Base-by-base conservation (phyloP, 2,888 invertebrate genomes). In the Eupithecia inturbata region DNA sequence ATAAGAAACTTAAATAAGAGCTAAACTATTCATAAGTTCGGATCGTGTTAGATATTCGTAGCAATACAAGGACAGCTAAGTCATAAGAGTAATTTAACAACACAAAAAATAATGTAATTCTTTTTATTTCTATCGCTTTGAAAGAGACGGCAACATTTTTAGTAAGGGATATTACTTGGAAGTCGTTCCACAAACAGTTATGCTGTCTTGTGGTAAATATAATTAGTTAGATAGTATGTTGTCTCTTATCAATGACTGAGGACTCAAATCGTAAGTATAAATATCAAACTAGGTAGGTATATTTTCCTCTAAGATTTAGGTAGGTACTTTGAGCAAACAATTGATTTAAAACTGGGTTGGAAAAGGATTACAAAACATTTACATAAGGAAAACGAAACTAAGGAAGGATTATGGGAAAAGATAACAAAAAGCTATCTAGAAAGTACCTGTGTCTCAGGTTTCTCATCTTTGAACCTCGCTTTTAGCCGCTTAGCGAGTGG, bases 401-500 rank as follows among this genome's bases (percentile, higher is more conserved):
- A 53, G 53, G 53, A 53, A 53, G 53, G 22, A 53, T 53, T 53
- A 53, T 22, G n/a, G 22, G 10, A 53, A 49, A 22, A 22, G 53
- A 53, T 22, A 53, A 53, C n/a, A 45, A 45, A 45, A 53, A 28
- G 16, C 28, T 60, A 60, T 1, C 28, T 60, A 28, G 12, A 10
- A 57, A 57, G 22, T 26, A 36, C 22, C 22, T 36, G 22, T 26
- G 14, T 22, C 19, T 75, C 84, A 31, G 84, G 73, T 73, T 89
- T 90, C 5, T 85, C 83, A 4, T 80, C 82, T 26, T 82, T 28
- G 12, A 68, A 80, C 26, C 76, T 84, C 0, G 80, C 79, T 60
- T 87, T 79, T 3, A 94, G 80, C 45, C 83, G 77, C 1, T 74
- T 83, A 0, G 94, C 93, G 26, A 94, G 83, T 2, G 90, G 91